Evolutionary conservation across 2,888 invertebrate species (phyloP), one percentile per base, ranked within the genome.

Genomic region (Nomada fucata): DNA sequence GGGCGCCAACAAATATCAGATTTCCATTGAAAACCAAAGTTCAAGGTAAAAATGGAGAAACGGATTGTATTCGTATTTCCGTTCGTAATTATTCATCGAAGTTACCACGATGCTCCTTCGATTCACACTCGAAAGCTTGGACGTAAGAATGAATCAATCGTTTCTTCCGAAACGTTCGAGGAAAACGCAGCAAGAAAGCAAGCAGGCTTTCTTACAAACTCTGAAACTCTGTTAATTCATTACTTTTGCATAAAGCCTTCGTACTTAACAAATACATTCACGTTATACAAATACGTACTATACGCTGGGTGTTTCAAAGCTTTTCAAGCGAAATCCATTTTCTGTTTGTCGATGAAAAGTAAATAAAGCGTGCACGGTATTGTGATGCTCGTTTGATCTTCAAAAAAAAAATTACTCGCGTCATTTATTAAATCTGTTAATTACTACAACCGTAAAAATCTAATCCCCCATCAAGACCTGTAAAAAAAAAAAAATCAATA

Each of bases 1-100:
- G 79, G 60, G 79, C 79, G 80, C 80, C 80, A 59, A 5, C 9
- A 42, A 57, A 76, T 7, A 47, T 9, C 13, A 47, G 47, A 60
- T 23, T 13, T 3, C 13, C 20, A n/a, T 36, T 63, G 15, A 55
- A 47, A 57, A 10, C 52, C 2, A 3, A 64, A 57, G 15, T 53
- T 44, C n/a, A 59, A 59, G 26, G 26, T 44, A 13, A 10, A 57
- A 10, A 29, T 26, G 15, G 57, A 47, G n/a, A 10, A 44, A 59
- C 57, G 3, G 15, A 55, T 42, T 18, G 15, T 15, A 53, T 20
- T n/a, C 2, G 15, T 1, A 15, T 11, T 18, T 67, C 10, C n/a
- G 36, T 68, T 55, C 3, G 10, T 68, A 68, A 55, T 23, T 29
- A 11, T 36, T 50, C 20, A 53, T 67, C 47, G 13, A 42, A n/a